Percentiles rank a stretch among this genome's conserved stretches.
phyloP scores from a whole-genome alignment of 1,140 invertebrate genomes.

The Papilio glaucus region DNA sequence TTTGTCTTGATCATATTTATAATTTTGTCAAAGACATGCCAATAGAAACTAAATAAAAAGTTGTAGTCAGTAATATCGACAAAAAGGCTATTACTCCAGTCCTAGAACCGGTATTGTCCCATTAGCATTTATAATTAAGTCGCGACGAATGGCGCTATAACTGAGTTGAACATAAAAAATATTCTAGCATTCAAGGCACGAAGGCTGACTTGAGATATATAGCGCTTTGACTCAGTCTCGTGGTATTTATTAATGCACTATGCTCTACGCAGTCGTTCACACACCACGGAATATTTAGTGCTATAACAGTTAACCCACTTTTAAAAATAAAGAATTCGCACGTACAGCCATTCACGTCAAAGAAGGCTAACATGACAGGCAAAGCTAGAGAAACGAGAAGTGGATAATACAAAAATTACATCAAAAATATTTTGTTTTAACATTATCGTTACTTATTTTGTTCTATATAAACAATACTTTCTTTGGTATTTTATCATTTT shows the following conservation, averaged over 20 bases:
- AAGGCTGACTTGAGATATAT: constrained; percentile 12
- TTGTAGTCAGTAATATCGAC: neutral
- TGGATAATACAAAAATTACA: neutral
- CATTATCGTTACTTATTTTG: neutral
- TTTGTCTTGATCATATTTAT: too few relatives aligned
- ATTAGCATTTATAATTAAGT: neutral
- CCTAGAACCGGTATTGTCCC: constrained; percentile 9
- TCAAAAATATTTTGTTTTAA: neutral
- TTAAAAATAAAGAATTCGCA: constrained; percentile 1
- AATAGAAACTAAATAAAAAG: neutral
- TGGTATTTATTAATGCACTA: constrained; percentile 4
- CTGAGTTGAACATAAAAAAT: neutral
- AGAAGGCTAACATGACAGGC: neutral
- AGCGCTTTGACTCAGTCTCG: neutral
- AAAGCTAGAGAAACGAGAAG: neutral
- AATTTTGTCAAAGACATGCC: too few relatives aligned
- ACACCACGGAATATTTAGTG: neutral
- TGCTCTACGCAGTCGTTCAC: too few relatives aligned
- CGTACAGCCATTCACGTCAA: neutral
- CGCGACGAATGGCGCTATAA: neutral
- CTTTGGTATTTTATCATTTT: too few relatives aligned
- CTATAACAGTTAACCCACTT: constrained; percentile 15
- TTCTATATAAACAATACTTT: too few relatives aligned
- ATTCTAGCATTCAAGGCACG: constrained; percentile 2
- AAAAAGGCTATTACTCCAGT: neutral